These are phyloP conservation scores for Hemiscyllium ocellatum DNA, from an alignment of 2,113 vertebrate genomes.

Conservation along the genomic window DNA sequence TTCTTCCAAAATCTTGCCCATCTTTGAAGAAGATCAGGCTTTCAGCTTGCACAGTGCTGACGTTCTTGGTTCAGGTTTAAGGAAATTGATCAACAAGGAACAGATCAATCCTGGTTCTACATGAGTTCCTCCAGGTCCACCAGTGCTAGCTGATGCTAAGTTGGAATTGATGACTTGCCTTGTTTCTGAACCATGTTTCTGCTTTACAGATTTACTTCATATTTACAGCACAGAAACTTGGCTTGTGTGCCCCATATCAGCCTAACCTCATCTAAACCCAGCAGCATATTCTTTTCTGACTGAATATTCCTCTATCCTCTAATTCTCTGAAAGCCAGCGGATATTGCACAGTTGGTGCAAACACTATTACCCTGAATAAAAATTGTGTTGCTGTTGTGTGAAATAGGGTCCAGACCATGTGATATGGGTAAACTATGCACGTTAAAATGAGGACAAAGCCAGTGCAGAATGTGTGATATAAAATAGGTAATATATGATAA, in stretches of 20 bases:
- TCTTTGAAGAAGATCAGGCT: background rate
- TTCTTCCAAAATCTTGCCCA: background rate
- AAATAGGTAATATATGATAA: background rate
- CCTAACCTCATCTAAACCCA: background rate
- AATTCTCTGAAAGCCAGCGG: background rate
- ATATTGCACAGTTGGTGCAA: background rate
- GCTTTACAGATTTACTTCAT: background rate
- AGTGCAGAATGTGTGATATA: background rate
- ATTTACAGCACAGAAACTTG: background rate
- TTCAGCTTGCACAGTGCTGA: background rate
- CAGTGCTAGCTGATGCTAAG: background rate
- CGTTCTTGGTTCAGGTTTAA: background rate
- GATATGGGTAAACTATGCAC: background rate
- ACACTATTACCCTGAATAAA: background rate
- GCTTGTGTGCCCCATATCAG: too few species aligned
- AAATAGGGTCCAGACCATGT: background rate
- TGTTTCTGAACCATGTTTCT: background rate
- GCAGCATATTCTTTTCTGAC: background rate
- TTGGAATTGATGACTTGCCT: background rate
- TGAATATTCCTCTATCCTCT: background rate
- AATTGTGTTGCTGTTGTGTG: background rate
- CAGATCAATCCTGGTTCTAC: background rate
- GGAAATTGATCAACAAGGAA: background rate
- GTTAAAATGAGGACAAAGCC: background rate
- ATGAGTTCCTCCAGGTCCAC: background rate